Base-by-base conservation (phyloP, 2,113 vertebrate species). In the Boulengeromyrus knoepffleri region DNA sequence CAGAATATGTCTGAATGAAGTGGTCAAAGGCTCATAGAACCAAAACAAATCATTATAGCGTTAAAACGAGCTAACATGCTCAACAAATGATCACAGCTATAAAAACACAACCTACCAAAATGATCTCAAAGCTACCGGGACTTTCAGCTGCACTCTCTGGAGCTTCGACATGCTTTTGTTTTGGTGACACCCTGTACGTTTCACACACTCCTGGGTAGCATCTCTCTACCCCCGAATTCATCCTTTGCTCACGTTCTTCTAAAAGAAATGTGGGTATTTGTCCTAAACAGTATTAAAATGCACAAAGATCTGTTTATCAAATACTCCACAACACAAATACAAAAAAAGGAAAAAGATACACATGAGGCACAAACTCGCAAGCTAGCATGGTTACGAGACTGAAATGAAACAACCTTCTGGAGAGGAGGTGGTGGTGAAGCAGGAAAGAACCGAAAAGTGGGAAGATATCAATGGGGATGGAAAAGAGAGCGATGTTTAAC, bases 401-500 rank as follows among this genome's bases (percentile, higher is more conserved):
- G 96, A 95, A 96, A 94, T 95, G n/a, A 70, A 80, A 17, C 94
- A 94, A 95, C 95, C 95, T 96, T 95, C 92, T 90, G 95, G 96
- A 92, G 95, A 95, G 95, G 83, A 90, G 74, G 95, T 96, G 96
- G 90, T 89, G 90, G 92, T 91, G 50, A 94, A 95, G 95, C 7
- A 85, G 21, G 36, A 12, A 12, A 46, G 96, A 96, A 96, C 93
- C 0, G 15, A 91, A 85, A 66, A 91, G 92, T 94, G 95, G 95
- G 87, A 95, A 94, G 95, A 97, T 96, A 96, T 93, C 92, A 85
- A 93, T 91, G 90, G 86, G 91, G 92, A 92, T 89, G 93, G 91
- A 92, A 91, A 96, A 94, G 97, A 95, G 95, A 94, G 94, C 95
- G 93, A 96, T 96, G 97, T 95, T 92, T 90, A 96, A 98, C 97